Conservation (phyloP, 1,140 invertebrate genomes). For the Danaus plexippus region DNA sequence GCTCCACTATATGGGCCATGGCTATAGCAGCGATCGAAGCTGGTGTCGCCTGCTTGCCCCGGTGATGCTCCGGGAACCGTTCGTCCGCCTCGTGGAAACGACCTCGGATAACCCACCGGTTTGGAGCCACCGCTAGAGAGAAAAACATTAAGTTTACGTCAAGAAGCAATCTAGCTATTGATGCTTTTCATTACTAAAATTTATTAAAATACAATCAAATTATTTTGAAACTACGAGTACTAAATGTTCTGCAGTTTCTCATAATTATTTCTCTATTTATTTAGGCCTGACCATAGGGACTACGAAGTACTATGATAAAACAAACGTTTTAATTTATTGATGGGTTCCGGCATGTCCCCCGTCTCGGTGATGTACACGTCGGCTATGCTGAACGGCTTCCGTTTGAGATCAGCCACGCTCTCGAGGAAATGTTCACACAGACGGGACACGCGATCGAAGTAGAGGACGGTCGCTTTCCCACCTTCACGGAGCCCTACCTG, state of each 20-base stretch:
- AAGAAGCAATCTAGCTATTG: too few relatives aligned
- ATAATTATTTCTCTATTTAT: too few relatives aligned
- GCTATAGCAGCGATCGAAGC: slow-evolving; percentile 60
- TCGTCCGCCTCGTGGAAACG: slow-evolving; percentile 64
- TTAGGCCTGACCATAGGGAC: too few relatives aligned
- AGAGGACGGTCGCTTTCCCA: slow-evolving; percentile 52
- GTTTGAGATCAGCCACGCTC: slow-evolving; percentile 46
- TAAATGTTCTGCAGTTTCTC: too few relatives aligned
- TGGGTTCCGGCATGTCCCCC: slow-evolving; percentile 56
- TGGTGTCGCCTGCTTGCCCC: slow-evolving; percentile 70
- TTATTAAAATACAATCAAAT: too few relatives aligned
- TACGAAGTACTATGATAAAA: too few relatives aligned
- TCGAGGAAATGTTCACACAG: slow-evolving; percentile 61
- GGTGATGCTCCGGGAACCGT: slow-evolving; percentile 58
- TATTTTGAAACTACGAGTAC: too few relatives aligned
- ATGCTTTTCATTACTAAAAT: too few relatives aligned
- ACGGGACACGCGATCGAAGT: slow-evolving; percentile 34
- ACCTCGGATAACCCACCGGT: slow-evolving; percentile 69
- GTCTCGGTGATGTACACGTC: slow-evolving; percentile 59
- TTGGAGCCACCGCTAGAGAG: slow-evolving; percentile 51
- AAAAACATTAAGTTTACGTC: too few relatives aligned
- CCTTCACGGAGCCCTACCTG: slow-evolving; percentile 53
- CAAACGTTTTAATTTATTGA: slow-evolving; percentile 66
- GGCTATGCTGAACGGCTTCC: slow-evolving; percentile 65
- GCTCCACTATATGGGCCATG: slow-evolving; percentile 50